Evolutionary conservation across 2,888 invertebrate genomes (phyloP).

Genomic region (Atethmia centrago): DNA sequence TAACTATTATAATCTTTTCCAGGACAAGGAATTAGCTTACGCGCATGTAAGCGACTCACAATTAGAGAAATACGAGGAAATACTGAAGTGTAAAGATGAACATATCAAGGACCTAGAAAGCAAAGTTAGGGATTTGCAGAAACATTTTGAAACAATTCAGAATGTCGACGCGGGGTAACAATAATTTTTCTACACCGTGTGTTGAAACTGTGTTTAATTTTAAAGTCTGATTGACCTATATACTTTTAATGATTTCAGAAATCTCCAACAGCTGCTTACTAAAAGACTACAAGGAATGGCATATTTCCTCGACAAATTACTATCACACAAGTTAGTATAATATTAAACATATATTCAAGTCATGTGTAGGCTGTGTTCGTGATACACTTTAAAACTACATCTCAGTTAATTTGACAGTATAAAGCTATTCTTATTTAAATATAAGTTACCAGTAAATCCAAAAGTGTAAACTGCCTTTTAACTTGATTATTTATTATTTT

Average conservation of each 20-base stretch:
- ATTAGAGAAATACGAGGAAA: conserved; percentile 86
- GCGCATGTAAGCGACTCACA: conserved; percentile 86
- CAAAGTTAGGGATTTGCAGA: conserved; percentile 84
- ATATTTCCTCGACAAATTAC: conserved; percentile 91
- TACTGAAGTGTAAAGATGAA: conserved; percentile 89
- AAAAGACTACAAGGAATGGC: conserved; percentile 92
- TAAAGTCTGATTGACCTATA: conserved; percentile 1
- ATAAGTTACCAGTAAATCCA: background rate
- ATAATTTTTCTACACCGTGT: background rate
- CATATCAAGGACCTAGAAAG: conserved; percentile 89
- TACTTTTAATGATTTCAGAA: conserved; percentile 76
- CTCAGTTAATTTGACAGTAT: background rate
- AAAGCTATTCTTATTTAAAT: background rate
- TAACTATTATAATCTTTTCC: conserved; percentile 47
- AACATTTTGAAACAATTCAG: conserved; percentile 78
- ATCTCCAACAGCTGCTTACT: conserved; percentile 89
- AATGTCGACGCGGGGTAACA: conserved; percentile 79
- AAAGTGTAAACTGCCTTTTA: background rate
- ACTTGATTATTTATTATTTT: conserved; percentile 45
- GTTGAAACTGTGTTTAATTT: background rate
- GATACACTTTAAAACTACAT: background rate
- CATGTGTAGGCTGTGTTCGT: background rate
- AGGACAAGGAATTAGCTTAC: conserved; percentile 85
- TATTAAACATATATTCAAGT: background rate
- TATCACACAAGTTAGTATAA: conserved; percentile 90